Evolutionary conservation across 2,888 invertebrate species (phyloP), one percentile per base, ranked within the genome.

Genomic region (Cantharis rustica): DNA sequence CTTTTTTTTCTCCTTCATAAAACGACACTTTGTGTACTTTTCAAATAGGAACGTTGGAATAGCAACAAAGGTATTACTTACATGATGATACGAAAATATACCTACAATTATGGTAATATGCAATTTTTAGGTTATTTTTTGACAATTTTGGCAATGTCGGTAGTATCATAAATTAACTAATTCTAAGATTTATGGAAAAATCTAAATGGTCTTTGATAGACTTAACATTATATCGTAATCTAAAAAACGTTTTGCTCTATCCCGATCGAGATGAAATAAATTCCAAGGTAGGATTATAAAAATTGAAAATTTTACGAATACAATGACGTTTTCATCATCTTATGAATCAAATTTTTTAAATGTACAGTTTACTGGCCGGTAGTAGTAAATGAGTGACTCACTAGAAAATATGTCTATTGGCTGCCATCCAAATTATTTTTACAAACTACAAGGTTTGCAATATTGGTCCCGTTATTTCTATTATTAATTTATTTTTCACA

Each of bases 231-330:
- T 73, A 71, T 61, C 66, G 72, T 68, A 74, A 78, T 11, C 69
- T 82, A 66, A 76, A 78, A 68, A 79, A 78, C 61, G 80, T 82
- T 16, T 64, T 78, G 61, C 71, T 68, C 16, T 66, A 72, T 63
- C 79, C 80, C 10, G 80, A 82, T 70, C 75, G 79, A 75, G 82
- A 82, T 75, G 75, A 75, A 27, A 70, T 71, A 17, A 82, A 82
- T 73, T 61, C 80, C 7, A 82, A 82, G 82, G 82, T 82, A 81
- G 63, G 64, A 31, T 62, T 69, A 16, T 31, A 47, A 15, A 17
- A 69, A 16, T 27, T 13, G 47, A 47, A 23, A n/a, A 47, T 47
- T 47, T 47, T 47, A 9, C n/a, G 7, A 47, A 47, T 20, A 16
- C n/a, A 63, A 63, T 63, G 16, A 20, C 63, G 23, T 68, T 68